Percentiles rank a stretch among this genome's conserved stretches.
These are phyloP conservation scores for Alfaro cultratus DNA, from an alignment of 2,797 vertebrate genomes.

Conservation along the genomic window DNA sequence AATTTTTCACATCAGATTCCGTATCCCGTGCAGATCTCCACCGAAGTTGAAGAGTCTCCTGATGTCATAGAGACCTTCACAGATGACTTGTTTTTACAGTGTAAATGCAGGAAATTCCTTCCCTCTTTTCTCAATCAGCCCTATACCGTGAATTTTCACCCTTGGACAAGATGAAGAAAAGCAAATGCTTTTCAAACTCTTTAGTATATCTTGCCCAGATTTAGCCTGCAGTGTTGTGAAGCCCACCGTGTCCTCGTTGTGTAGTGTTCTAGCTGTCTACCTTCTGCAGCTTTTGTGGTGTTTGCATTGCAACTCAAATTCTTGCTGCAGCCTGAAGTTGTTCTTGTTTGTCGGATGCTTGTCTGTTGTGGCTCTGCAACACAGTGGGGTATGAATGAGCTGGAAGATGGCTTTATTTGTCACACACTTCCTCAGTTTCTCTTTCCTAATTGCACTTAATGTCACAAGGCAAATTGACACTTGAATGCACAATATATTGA, in stretches of 20 bases:
- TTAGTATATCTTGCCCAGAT: conserved; percentile 68
- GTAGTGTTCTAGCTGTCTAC: conserved; percentile 60
- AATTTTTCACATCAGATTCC: background rate
- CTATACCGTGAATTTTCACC: background rate
- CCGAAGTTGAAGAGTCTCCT: background rate
- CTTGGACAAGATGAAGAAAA: background rate
- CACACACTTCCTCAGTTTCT: too few species aligned
- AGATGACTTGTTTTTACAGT: background rate
- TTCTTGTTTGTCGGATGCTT: conserved; percentile 36
- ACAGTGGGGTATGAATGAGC: background rate
- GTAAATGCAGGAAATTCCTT: background rate
- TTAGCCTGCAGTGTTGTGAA: conserved; percentile 51
- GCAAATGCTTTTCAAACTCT: background rate
- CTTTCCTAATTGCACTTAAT: too few species aligned
- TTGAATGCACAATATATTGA: too few species aligned
- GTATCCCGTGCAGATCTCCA: background rate
- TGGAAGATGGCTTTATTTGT: background rate
- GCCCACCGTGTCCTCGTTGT: conserved; percentile 52
- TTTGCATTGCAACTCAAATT: conserved; percentile 47
- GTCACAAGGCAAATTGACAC: too few species aligned
- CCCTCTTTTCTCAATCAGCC: background rate
- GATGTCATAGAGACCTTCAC: background rate
- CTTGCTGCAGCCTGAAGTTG: conserved; percentile 24
- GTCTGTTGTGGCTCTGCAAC: conserved; percentile 28
- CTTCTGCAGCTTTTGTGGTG: conserved; percentile 59